Percentiles rank a stretch among this genome's conserved stretches.
Conservation (phyloP, 2,888 invertebrate genomes). For the Scaptomyza tumidula region DNA sequence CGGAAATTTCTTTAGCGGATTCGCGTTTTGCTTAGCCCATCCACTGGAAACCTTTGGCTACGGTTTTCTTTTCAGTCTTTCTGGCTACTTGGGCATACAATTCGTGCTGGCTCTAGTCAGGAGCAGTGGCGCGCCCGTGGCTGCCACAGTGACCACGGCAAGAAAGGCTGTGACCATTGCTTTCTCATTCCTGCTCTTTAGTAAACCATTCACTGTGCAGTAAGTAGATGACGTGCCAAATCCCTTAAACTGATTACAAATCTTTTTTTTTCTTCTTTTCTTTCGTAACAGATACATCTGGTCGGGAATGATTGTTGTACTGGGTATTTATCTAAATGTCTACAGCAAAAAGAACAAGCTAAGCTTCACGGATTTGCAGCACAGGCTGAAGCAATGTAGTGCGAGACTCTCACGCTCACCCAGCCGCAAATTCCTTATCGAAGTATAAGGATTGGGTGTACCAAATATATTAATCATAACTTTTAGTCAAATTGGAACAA, state of each 20-base stretch:
- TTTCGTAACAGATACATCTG: slow-evolving; percentile 90
- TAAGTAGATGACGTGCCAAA: slow-evolving; percentile 85
- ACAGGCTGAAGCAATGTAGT: slow-evolving; percentile 56
- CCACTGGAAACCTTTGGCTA: slow-evolving; percentile 92
- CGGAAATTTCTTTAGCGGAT: slow-evolving; percentile 91
- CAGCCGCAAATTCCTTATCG: slow-evolving; percentile 79
- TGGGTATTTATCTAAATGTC: slow-evolving; percentile 97
- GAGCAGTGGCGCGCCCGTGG: slow-evolving; percentile 95
- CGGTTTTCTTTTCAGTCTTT: slow-evolving; percentile 92
- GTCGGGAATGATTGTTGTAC: slow-evolving; percentile 94
- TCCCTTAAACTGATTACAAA: not conserved
- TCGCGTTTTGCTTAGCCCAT: slow-evolving; percentile 90
- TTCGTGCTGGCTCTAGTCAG: slow-evolving; percentile 95
- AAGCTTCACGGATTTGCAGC: slow-evolving; percentile 76
- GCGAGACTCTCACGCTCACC: slow-evolving; percentile 62
- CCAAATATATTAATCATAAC: slow-evolving; percentile 39
- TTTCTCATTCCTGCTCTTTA: slow-evolving; percentile 96
- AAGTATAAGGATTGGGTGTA: slow-evolving; percentile 68
- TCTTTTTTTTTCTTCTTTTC: not conserved
- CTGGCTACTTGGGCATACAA: slow-evolving; percentile 97
- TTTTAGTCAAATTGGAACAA: slow-evolving; percentile 55
- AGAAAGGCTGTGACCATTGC: slow-evolving; percentile 96
- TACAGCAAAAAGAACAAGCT: slow-evolving; percentile 90
- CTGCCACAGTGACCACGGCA: slow-evolving; percentile 96
- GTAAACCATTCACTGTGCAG: slow-evolving; percentile 96